phyloP scores from a whole-genome alignment of 2,113 vertebrate genomes.

The Microcebus ravelobensis region DNA sequence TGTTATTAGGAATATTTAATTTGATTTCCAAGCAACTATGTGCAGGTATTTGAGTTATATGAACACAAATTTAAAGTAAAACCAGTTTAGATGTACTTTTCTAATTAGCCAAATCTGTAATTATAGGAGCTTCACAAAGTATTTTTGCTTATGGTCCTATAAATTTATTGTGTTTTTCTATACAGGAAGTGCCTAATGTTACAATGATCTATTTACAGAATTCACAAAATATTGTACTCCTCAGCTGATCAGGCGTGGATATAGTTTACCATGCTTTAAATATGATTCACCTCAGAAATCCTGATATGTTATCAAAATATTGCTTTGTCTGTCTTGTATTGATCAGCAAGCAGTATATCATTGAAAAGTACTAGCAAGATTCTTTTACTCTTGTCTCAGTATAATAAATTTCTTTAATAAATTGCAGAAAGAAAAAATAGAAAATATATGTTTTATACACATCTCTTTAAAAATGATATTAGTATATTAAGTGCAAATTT shows the following conservation, averaged over 20 bases:
- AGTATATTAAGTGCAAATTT: neutral
- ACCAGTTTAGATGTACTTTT: neutral
- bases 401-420: neutral
- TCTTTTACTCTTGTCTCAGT: neutral
- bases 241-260: neutral
- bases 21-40: neutral
- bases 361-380: neutral
- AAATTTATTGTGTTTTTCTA: neutral
- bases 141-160: neutral
- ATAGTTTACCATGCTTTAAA: neutral
- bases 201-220: neutral
- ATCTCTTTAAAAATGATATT: neutral
- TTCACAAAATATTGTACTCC: neutral
- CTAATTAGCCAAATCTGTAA: neutral
- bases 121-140: neutral
- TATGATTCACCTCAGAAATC: neutral
- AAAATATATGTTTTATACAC: neutral
- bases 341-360: neutral
- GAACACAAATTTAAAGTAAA: neutral
- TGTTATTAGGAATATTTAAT: neutral
- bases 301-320: neutral
- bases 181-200: neutral
- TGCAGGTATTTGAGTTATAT: neutral
- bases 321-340: neutral
- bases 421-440: neutral